Base-by-base conservation (phyloP, 2,888 invertebrate genomes). In the Diachrysia chrysitis region DNA sequence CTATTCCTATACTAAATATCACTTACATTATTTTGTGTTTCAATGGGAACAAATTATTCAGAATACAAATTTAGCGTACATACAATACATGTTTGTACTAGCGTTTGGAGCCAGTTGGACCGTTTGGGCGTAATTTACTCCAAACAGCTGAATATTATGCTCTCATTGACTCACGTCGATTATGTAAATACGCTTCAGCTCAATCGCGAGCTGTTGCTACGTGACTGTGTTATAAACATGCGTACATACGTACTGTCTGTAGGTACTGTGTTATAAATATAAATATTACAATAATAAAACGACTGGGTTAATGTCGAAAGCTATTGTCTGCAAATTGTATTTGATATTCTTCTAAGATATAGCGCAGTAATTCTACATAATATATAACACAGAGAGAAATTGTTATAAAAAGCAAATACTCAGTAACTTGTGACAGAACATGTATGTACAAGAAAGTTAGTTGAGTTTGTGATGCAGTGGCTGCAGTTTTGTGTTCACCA, bases 121-220 rank as follows among this genome's bases (percentile, higher is more conserved):
- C 42, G 42, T 42, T 42, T 42, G n/a, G 42, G 16, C 16, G n/a
- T 42, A 42, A 42, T 42, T 42, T n/a, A 42, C 42, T n/a, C 16
- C 42, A 42, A 42, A 42, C 42, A 42, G 42, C 42, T 42, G 42
- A 42, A 42, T 42, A 42, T 42, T n/a, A 42, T 42, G n/a, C 1
- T 42, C 42, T 42, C 42, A 42, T 42, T 42, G 42, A 42, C n/a
- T 42, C 42, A n/a, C n/a, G n/a, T 42, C 42, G 42, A 42, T 42
- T 42, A 42, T 42, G 42, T 42, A n/a, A 42, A 42, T 42, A 42
- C 42, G 42, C n/a, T 42, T 42, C n/a, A n/a, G 42, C 42, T 42
- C 42, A 42, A 42, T 42, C 42, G 42, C 42, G 42, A n/a, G 42
- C 42, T 37, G 16, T 37, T 42, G 42, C n/a, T 16, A 42, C 42